These are phyloP conservation scores for Linyphia triangularis DNA, from an alignment of 2,888 invertebrate species.

Conservation along the genomic window DNA sequence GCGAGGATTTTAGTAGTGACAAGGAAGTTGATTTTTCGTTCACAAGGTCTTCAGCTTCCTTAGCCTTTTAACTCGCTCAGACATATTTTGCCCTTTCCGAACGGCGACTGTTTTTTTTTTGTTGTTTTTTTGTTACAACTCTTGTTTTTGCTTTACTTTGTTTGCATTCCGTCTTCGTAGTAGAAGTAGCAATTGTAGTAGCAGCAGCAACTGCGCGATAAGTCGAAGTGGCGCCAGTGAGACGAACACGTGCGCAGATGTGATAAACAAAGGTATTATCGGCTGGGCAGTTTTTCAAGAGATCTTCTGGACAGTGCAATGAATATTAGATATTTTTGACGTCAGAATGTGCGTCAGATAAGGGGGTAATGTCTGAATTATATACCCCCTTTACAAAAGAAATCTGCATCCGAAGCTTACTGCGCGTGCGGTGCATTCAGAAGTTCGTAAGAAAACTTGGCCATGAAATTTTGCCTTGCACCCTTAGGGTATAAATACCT, in stretches of 20 bases:
- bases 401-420: neutral
- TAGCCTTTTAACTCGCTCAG: constrained; percentile 36
- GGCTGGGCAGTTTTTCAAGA: constrained; percentile 35
- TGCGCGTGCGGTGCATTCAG: neutral
- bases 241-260: constrained; percentile 37
- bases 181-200: constrained; percentile 1
- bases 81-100: constrained; percentile 30
- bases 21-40: constrained; percentile 63
- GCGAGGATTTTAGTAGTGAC: constrained; percentile 33
- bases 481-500: constrained; percentile 1
- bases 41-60: constrained; percentile 66
- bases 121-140: constrained; percentile 29
- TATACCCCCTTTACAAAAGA: neutral
- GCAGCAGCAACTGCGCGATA: constrained; percentile 4
- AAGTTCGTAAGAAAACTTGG: neutral
- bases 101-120: constrained; percentile 45
- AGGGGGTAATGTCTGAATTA: neutral
- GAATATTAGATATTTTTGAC: constrained; percentile 35
- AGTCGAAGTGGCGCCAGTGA: constrained; percentile 56
- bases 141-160: constrained; percentile 36
- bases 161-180: constrained; percentile 31
- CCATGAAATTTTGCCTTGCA: constrained; percentile 1
- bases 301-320: constrained; percentile 8
- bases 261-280: constrained; percentile 69
- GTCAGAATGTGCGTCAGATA: constrained; percentile 52